These are phyloP conservation scores for Drosophila tristis DNA, from an alignment of 1,140 invertebrate species.

Conservation along the genomic window DNA sequence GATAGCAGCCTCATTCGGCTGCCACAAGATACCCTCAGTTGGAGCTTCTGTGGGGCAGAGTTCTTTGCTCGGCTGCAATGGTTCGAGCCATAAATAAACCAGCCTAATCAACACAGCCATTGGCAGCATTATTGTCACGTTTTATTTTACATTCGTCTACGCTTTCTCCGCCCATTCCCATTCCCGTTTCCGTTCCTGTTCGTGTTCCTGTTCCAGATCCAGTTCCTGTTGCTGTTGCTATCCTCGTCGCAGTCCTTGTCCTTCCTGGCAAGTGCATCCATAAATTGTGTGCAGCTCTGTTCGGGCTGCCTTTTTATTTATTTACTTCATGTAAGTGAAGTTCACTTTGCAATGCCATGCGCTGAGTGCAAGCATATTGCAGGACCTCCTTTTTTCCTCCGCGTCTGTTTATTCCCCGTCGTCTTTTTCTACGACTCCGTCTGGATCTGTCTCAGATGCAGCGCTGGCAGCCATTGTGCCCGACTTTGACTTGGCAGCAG, in stretches of 20 bases:
- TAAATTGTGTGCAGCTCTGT: slow-evolving; percentile 45
- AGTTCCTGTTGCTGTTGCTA: slow-evolving; percentile 7
- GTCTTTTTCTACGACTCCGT: neutral
- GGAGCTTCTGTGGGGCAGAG: slow-evolving; percentile 9
- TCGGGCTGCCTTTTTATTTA: slow-evolving; percentile 64
- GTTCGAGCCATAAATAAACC: slow-evolving; percentile 61
- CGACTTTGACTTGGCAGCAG: slow-evolving; percentile 10
- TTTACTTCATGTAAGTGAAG: slow-evolving; percentile 70
- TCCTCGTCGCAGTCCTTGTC: slow-evolving; percentile 20
- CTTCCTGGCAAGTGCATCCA: slow-evolving; percentile 51
- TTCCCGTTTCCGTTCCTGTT: no score
- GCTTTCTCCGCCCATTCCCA: slow-evolving; percentile 34
- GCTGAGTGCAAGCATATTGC: slow-evolving; percentile 60
- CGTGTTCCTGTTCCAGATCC: neutral
- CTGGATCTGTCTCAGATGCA: slow-evolving; percentile 30
- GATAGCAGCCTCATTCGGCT: slow-evolving; percentile 10
- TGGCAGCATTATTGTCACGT: slow-evolving; percentile 74
- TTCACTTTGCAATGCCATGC: slow-evolving; percentile 60
- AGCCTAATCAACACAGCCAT: slow-evolving; percentile 73
- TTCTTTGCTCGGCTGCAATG: neutral
- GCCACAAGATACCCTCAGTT: slow-evolving; percentile 2
- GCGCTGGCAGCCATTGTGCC: slow-evolving; percentile 8
- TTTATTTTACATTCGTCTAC: slow-evolving; percentile 75
- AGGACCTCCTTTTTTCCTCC: slow-evolving; percentile 1
- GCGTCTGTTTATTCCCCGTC: slow-evolving; percentile 25